Conservation (phyloP, 2,113 vertebrate genomes). For the Seriola dumerili region DNA sequence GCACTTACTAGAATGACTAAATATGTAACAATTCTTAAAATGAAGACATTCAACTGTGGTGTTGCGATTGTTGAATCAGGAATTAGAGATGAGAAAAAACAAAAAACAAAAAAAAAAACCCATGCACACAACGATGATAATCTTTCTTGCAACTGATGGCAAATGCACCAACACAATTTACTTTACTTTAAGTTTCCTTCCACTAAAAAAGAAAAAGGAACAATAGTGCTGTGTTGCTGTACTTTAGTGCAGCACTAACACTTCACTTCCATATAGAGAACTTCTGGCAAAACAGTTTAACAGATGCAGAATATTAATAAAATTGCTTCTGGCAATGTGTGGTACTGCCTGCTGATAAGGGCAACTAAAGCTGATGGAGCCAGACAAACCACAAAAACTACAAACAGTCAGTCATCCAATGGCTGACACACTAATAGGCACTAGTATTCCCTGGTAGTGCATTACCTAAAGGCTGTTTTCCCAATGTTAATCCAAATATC, state of each 20-base stretch:
- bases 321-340: neutral
- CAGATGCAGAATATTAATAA: neutral
- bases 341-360: neutral
- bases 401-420: no score
- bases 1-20: neutral
- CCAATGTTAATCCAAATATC: neutral
- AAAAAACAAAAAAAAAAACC: neutral
- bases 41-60: neutral
- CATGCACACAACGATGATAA: neutral
- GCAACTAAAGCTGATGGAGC: neutral
- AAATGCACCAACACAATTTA: neutral
- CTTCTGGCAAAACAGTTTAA: neutral
- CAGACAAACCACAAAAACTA: no score
- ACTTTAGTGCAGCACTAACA: no score
- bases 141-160: neutral
- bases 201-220: no score
- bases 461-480: neutral
- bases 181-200: no score
- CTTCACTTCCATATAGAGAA: no score
- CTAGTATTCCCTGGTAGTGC: neutral
- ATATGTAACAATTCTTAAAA: neutral
- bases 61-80: neutral
- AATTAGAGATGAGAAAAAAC: neutral
- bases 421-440: neutral
- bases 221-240: no score